Evolutionary conservation across 2,113 vertebrate genomes (phyloP), one percentile per base, ranked within the genome.

Genomic region (Suncus etruscus): DNA sequence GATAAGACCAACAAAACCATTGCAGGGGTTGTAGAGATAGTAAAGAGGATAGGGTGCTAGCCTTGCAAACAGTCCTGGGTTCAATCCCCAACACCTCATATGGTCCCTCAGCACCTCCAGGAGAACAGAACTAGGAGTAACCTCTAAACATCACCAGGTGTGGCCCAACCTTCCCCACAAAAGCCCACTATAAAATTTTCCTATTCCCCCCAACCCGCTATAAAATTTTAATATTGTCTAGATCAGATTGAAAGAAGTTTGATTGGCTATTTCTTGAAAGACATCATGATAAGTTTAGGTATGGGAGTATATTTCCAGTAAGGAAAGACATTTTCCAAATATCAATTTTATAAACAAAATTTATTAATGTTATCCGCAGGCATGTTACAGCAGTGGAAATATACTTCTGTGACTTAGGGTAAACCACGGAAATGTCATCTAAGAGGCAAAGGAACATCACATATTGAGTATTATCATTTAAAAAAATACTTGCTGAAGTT

Each of bases 381-480:
- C 27, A 79, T 65, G 29, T 69, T 81, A 24, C 24, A 92, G 87
- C 74, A 94, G 20, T 92, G 51, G 45, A 63, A 88, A 70, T 87
- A 83, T 32, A 45, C 2, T 45, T 85, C 72, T 51, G 25, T 87
- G 58, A 54, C 39, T 85, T 75, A 84, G 61, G n/a, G 39, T 31
- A 82, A 95, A 95, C 50, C 63, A 90, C 58, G 50, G 65, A 91
- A 86, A 89, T 78, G 86, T 73, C 76, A 91, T 50, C 81, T 86
- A 87, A 39, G 15, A 20, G 32, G 69, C 81, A 90, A 95, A 93
- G 65, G 47, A 89, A 79, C 29, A 76, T 66, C 22, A 76, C 24
- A 91, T 79, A 86, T 25, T 80, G 5, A 63, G 39, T 47, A 89
- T 29, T 84, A 94, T 39, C 93, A 93, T 83, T 86, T 85, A 18